Conservation (phyloP, 2,888 invertebrate species). For the Xylocampa areola region DNA sequence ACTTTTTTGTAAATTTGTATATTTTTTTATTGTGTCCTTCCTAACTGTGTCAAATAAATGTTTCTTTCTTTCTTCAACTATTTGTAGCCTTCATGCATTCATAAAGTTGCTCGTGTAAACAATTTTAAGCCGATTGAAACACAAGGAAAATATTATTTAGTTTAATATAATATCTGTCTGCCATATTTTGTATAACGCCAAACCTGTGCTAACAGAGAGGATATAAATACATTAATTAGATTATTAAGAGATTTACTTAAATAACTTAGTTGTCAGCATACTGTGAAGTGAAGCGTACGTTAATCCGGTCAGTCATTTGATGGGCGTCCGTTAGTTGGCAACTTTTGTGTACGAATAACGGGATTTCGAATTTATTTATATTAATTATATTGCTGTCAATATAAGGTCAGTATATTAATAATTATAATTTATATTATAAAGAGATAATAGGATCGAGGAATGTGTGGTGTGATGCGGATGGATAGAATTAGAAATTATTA, state of each 20-base stretch:
- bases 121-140: constrained; percentile 7
- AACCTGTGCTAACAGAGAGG: background rate
- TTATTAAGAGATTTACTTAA: background rate
- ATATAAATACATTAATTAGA: background rate
- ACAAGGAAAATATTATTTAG: constrained; percentile 24
- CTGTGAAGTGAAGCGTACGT: constrained; percentile 6
- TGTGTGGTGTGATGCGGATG: no score
- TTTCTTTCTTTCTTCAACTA: constrained; percentile 5
- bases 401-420: background rate
- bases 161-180: constrained; percentile 8
- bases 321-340: constrained; percentile 23
- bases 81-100: background rate
- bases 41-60: no score
- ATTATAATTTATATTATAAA: no score
- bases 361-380: constrained; percentile 3
- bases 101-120: constrained; percentile 17
- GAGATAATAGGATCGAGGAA: no score
- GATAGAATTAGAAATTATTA: no score
- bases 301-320: constrained; percentile 15
- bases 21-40: no score
- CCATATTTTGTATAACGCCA: constrained; percentile 8
- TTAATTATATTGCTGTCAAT: background rate
- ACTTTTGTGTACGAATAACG: constrained; percentile 13
- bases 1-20: no score
- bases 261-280: background rate